Base-by-base conservation (phyloP, 2,797 vertebrate genomes). In the Galago senegalensis region DNA sequence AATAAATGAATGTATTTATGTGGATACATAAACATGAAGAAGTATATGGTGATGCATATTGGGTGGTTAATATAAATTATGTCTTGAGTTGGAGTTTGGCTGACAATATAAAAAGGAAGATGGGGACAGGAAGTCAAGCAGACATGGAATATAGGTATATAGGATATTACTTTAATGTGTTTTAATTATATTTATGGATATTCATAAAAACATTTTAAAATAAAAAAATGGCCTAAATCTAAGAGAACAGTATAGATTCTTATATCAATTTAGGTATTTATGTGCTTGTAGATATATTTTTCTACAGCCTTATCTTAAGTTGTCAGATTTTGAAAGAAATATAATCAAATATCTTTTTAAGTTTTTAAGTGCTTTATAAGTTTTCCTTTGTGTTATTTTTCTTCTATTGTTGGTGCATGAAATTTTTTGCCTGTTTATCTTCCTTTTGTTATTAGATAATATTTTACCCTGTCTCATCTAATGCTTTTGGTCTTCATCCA, bases 361-460 rank as follows among this genome's bases (percentile, higher is more conserved):
- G 49, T 49, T 49, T 49, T 49, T 4, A 14, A 49, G 34, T 56
- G 72, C 5, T 83, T 58, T 77, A 60, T 69, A 77, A 61, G 9
- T 87, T 87, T 87, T 63, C 46, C 61, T 80, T 83, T 87, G 18
- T 81, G 27, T 37, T 53, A 37, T 67, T 85, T 85, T 86, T 25
- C 11, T 70, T 0, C 75, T 89, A 43, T 89, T 61, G 77, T 61
- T 75, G 23, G 17, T 63, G 11, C 76, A 23, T 76, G 46, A 70
- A 46, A 70, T 5, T 81, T 31, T 49, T 29, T 69, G 31, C 5
- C 11, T 80, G 0, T 82, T 86, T n/a, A 80, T 69, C 34, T 77
- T 90, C 25, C 21, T 69, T 58, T 94, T 40, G 53, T 75, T 61
- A 37, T 31, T 63, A 61, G 65, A 14, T 84, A 61, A 61, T 65